Evolutionary conservation across 2,888 invertebrate species (phyloP), one percentile per base, ranked within the genome.

Genomic region (Sclerodermus sp.): DNA sequence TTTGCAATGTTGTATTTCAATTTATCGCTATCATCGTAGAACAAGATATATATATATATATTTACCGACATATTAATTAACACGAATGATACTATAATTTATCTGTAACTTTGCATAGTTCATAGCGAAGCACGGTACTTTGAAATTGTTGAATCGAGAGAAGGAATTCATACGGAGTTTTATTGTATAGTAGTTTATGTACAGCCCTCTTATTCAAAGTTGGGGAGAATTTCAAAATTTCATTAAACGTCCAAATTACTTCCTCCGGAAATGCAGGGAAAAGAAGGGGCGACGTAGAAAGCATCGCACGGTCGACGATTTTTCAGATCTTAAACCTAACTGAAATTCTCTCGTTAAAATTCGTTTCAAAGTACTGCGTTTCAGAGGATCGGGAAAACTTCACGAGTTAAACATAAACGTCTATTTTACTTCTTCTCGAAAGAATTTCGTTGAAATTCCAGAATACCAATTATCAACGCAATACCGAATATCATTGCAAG

Each of bases 241-340:
- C 60, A 68, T 71, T 70, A 67, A 64, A 60, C 56, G 49, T 60
- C 67, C 56, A 62, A 70, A 71, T 72, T 60, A 62, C 61, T 68
- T 70, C 61, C 61, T 46, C 55, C 53, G 61, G 60, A 66, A 61
- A 56, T 49, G 45, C 41, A 47, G 42, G 17, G 29, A 45, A 23
- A 42, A 15, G 45, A 49, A 47, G 40, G 31, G 16, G 42, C 43
- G 42, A 29, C 47, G 37, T 18, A 15, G 17, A 14, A 18, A 17
- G 36, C 36, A 31, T 46, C 50, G 8, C 30, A 40, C 31, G 30
- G 47, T 42, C 23, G 47, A 51, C 55, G 58, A 60, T 67, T 67
- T 67, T 64, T 64, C 64, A 60, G 56, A 46, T 58, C 45, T 51
- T 63, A 68, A 71, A 68, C 61, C 67, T 71, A 71, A 72, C 72